Percentiles rank a stretch among this genome's conserved stretches.
phyloP scores from a whole-genome alignment of 2,888 invertebrate species.

The Biston stratarius region DNA sequence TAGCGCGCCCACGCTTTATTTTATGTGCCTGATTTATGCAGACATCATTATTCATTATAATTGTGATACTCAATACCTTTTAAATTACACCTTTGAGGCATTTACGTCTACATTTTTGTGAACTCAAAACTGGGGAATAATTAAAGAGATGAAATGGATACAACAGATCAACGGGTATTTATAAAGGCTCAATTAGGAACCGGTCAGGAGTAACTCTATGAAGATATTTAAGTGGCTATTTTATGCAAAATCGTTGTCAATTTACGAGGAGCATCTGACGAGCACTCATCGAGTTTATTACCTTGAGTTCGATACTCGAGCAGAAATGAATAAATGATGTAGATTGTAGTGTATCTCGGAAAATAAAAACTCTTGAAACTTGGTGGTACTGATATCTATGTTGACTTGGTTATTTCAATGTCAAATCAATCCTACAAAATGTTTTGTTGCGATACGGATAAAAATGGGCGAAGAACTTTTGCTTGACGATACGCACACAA shows the following conservation, averaged over 20 bases:
- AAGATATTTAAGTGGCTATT: conserved; percentile 58
- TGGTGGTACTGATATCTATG: conserved; percentile 26
- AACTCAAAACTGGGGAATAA: conserved; percentile 30
- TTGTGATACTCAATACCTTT: conserved; percentile 63
- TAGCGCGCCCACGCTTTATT: conserved; percentile 55
- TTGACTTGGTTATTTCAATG: conserved; percentile 14
- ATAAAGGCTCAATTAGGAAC: conserved; percentile 68
- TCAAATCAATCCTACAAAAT: neutral
- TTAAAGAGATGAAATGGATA: conserved; percentile 55
- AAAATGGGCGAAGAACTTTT: too few species aligned
- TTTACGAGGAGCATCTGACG: conserved; percentile 51
- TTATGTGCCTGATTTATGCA: conserved; percentile 59
- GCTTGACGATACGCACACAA: too few species aligned
- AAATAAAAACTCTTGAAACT: conserved; percentile 23
- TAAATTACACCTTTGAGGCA: conserved; percentile 59
- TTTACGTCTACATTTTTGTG: conserved; percentile 42
- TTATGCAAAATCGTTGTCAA: conserved; percentile 67
- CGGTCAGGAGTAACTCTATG: conserved; percentile 53
- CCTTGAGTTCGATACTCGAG: conserved; percentile 36
- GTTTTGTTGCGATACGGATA: neutral
- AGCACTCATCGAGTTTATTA: conserved; percentile 40
- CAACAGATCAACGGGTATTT: conserved; percentile 54
- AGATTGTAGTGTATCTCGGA: conserved; percentile 25
- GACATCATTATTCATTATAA: conserved; percentile 68
- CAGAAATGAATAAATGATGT: conserved; percentile 36